Evolutionary conservation across 2,113 vertebrate genomes (phyloP).

Genomic region (Atrichornis clamosus): DNA sequence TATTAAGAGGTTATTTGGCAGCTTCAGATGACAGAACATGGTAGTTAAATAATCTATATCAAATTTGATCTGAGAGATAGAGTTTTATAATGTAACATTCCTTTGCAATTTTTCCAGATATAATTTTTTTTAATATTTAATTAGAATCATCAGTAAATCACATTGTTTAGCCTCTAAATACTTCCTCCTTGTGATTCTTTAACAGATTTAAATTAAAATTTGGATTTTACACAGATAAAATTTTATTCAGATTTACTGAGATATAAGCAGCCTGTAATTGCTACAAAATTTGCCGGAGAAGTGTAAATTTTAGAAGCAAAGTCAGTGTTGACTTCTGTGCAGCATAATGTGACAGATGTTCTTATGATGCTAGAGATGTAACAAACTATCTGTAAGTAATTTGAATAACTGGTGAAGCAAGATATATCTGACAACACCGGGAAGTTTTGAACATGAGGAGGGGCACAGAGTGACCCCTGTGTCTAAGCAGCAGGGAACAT

Average conservation of each 20-base stretch:
- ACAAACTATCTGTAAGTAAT: conserved; percentile 52
- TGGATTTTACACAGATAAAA: not conserved
- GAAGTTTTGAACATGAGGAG: not conserved
- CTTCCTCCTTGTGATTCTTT: not conserved
- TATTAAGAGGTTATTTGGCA: not conserved
- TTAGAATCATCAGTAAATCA: not conserved
- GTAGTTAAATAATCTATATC: not conserved
- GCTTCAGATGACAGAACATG: not conserved
- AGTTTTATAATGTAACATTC: not conserved
- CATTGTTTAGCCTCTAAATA: not conserved
- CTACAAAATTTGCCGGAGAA: not conserved
- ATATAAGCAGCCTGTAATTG: not conserved
- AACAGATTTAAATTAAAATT: not conserved
- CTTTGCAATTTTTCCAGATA: not conserved
- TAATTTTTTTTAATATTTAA: not conserved
- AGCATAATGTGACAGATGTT: conserved; percentile 50
- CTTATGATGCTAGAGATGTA: conserved; percentile 15
- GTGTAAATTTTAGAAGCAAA: not conserved
- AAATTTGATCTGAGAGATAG: not conserved
- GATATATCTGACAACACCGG: conserved; percentile 24
- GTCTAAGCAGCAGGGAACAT: not conserved
- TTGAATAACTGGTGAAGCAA: conserved; percentile 54
- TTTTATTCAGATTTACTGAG: not conserved
- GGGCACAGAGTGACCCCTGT: not conserved
- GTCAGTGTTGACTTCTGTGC: not conserved